phyloP scores from a whole-genome alignment of 2,113 vertebrate genomes.

The Alectura lathami region DNA sequence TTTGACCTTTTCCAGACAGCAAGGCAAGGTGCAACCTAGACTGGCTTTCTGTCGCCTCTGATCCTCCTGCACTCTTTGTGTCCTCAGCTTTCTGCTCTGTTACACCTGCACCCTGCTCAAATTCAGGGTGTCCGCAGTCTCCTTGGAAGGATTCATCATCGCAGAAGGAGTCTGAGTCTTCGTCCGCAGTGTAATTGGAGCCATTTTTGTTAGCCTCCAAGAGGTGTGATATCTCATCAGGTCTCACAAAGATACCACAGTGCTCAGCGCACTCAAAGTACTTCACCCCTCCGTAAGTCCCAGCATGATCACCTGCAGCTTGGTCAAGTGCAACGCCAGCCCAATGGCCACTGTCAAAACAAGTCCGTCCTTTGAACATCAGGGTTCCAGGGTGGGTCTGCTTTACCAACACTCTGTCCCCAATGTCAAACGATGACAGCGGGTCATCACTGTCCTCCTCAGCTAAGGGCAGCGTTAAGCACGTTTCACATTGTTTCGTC shows the following conservation, averaged over 20 bases:
- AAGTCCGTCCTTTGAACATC: constrained; percentile 42
- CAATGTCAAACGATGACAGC: constrained; percentile 21
- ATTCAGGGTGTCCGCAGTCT: background rate
- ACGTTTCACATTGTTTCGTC: background rate
- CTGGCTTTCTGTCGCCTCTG: background rate
- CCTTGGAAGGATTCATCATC: background rate
- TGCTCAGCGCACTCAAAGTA: constrained; percentile 58
- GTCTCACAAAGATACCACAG: constrained; percentile 67
- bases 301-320: constrained; percentile 44
- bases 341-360: constrained; percentile 56
- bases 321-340: constrained; percentile 61
- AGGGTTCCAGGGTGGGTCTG: constrained; percentile 43
- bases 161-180: background rate
- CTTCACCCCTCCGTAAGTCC: constrained; percentile 47
- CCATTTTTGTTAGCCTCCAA: background rate
- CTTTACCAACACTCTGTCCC: constrained; percentile 61
- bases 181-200: background rate
- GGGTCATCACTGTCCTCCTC: background rate
- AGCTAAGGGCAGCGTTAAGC: background rate
- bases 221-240: constrained; percentile 61
- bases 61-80: background rate
- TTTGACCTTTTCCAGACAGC: background rate
- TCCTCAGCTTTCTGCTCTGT: background rate
- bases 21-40: background rate
- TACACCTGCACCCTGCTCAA: background rate